Percentiles rank a stretch among this genome's conserved stretches.
Conservation (phyloP, 2,113 vertebrate species). For the Chaetura pelagica region DNA sequence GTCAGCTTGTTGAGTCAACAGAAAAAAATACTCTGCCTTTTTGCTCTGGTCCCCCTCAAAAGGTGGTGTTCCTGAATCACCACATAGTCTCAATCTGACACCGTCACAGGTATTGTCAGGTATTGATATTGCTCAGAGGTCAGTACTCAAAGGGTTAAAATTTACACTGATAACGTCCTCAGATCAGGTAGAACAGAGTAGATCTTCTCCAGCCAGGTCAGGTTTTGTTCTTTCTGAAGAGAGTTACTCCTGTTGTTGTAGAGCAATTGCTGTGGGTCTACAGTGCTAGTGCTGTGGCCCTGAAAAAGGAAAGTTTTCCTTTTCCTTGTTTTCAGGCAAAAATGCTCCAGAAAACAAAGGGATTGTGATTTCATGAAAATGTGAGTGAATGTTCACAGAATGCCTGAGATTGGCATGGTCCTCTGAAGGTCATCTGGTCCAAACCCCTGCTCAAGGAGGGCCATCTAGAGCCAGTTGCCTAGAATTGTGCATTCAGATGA, state of each 20-base stretch:
- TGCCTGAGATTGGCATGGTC: background rate
- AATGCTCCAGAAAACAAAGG: background rate
- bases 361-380: background rate
- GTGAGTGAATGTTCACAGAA: background rate
- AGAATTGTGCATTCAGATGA: accelerated
- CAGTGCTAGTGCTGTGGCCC: accelerated
- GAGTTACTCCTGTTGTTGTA: background rate
- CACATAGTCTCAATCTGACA: background rate
- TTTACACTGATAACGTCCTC: background rate
- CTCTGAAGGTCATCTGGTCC: background rate
- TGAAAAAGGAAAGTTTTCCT: background rate
- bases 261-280: background rate
- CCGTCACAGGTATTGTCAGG: background rate
- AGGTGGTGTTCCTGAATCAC: background rate
- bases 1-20: accelerated
- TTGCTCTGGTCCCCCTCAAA: background rate
- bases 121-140: background rate
- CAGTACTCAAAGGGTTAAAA: background rate
- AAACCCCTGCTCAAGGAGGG: background rate
- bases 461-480: background rate
- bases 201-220: background rate
- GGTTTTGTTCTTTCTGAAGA: background rate
- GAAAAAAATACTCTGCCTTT: background rate
- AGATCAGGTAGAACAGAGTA: background rate
- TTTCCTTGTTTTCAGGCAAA: background rate